Conservation (phyloP, 2,797 vertebrate species). For the Pterois miles region DNA sequence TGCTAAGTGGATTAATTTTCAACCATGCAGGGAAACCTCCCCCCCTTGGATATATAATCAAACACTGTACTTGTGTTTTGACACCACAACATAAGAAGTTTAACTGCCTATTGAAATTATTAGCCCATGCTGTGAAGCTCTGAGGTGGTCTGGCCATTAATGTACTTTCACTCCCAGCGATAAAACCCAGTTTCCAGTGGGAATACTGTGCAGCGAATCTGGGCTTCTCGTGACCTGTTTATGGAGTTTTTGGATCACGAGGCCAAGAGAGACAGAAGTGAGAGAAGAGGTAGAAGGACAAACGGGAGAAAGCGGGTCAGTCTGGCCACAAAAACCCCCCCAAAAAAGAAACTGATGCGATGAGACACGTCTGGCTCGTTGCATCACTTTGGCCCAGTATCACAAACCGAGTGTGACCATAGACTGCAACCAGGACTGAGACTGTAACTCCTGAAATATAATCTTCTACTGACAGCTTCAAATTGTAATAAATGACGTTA, state of each 20-base stretch:
- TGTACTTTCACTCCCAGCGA: slow-evolving; percentile 37
- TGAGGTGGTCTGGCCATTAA: slow-evolving; percentile 25
- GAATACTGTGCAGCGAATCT: slow-evolving; percentile 34
- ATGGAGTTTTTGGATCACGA: slow-evolving; percentile 62
- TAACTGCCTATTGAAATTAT: slow-evolving; percentile 41
- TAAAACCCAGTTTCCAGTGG: slow-evolving; percentile 24
- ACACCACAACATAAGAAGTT: not conserved
- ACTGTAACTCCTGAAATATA: slow-evolving; percentile 30
- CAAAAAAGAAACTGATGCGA: slow-evolving; percentile 49
- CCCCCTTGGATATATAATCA: not conserved
- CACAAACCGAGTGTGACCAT: slow-evolving; percentile 42
- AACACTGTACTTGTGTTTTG: not conserved
- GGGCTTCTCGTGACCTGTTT: slow-evolving; percentile 66
- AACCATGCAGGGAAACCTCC: too few species aligned
- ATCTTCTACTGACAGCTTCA: slow-evolving; percentile 49
- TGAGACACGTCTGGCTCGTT: slow-evolving; percentile 26
- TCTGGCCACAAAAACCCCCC: slow-evolving; percentile 32
- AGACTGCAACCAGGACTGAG: slow-evolving; percentile 19
- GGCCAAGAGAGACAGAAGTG: slow-evolving; percentile 41
- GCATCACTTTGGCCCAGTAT: slow-evolving; percentile 28
- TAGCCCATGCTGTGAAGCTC: slow-evolving; percentile 27
- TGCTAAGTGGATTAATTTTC: slow-evolving; percentile 1
- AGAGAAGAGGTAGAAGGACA: slow-evolving; percentile 35
- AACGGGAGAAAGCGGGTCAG: slow-evolving; percentile 60
- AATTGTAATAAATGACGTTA: slow-evolving; percentile 54